A percentile compares a stretch with the other conserved stretches of the same genome.
These are phyloP conservation scores for Drosophila testacea DNA, from an alignment of 2,888 invertebrate species.

Conservation along the genomic window DNA sequence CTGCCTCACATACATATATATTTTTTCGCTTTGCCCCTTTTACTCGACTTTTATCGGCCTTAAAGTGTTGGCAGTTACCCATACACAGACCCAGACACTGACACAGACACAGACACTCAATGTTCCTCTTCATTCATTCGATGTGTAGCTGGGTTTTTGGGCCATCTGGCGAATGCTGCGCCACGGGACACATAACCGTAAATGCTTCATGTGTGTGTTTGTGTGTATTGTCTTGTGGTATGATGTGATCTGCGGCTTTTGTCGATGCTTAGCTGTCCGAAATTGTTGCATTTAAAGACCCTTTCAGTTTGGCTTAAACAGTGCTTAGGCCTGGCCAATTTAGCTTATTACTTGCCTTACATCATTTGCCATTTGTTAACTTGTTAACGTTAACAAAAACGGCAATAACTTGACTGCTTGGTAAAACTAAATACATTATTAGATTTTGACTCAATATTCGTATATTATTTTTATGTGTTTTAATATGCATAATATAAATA, in stretches of 20 bases:
- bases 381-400: background rate
- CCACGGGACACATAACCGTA: constrained; percentile 78
- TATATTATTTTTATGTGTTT: no score
- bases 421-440: background rate
- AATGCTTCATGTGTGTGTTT: constrained; percentile 47
- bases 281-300: constrained; percentile 70
- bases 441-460: no score
- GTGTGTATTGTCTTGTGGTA: constrained; percentile 36
- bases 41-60: constrained; percentile 73
- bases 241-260: constrained; percentile 46
- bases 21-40: constrained; percentile 59
- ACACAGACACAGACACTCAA: constrained; percentile 6
- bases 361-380: constrained; percentile 31
- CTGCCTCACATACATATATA: constrained; percentile 14
- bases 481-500: no score
- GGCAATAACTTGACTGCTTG: background rate
- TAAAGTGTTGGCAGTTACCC: constrained; percentile 71
- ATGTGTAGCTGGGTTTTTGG: constrained; percentile 31
- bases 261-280: constrained; percentile 40
- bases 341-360: constrained; percentile 37
- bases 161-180: constrained; percentile 44
- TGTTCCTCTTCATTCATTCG: constrained; percentile 28
- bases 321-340: constrained; percentile 53
- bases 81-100: constrained; percentile 7
- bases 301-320: constrained; percentile 57